Evolutionary conservation across 2,113 vertebrate species (phyloP).

Genomic region (Cyphotilapia sp.): DNA sequence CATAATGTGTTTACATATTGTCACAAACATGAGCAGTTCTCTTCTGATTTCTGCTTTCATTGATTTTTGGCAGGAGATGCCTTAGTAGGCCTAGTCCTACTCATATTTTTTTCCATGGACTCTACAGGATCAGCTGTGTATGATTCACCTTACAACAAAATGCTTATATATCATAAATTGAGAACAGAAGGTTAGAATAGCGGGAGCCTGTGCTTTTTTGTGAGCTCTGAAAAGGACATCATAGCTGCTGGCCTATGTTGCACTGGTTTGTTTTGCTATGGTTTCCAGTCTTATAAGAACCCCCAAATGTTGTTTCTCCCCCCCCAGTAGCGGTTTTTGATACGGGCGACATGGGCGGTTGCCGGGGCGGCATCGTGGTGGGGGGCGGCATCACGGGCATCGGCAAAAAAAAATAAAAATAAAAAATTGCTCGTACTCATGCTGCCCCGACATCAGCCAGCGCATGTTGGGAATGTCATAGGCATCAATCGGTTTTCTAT

Average conservation of each 20-base stretch:
- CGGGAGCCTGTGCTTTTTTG: background rate
- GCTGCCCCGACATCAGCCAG: too few species aligned
- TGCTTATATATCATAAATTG: background rate
- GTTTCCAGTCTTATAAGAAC: conserved; percentile 26
- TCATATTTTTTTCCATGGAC: background rate
- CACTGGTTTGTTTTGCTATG: conserved; percentile 32
- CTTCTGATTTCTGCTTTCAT: background rate
- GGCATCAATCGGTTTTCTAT: too few species aligned
- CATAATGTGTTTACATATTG: background rate
- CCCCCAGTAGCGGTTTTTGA: too few species aligned
- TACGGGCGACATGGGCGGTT: too few species aligned
- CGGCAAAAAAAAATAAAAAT: too few species aligned
- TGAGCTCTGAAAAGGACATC: background rate
- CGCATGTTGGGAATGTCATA: too few species aligned
- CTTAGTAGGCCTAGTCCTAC: background rate
- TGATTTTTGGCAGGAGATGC: background rate
- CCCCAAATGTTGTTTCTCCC: background rate
- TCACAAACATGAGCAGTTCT: background rate
- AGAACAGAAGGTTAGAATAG: background rate
- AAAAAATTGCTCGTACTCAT: too few species aligned
- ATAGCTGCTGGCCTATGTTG: background rate
- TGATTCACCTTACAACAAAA: background rate
- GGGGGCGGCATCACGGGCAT: too few species aligned
- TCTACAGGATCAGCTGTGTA: background rate
- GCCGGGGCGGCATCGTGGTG: too few species aligned